These are phyloP conservation scores for Leucoptera coffeella DNA, from an alignment of 2,888 invertebrate species.

Conservation along the genomic window DNA sequence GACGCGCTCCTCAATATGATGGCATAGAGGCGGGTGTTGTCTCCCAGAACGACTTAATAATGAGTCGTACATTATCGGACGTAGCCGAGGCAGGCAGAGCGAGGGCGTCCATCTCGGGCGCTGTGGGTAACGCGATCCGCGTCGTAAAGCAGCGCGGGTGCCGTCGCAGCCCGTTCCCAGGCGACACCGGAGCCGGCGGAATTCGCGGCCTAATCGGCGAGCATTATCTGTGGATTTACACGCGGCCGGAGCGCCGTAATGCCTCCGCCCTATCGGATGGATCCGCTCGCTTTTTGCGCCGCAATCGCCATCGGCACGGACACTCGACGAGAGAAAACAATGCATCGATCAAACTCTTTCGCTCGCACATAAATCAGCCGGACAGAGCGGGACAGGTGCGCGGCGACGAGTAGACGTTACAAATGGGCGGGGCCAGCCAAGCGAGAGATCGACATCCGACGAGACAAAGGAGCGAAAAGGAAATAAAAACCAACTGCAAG, in stretches of 20 bases:
- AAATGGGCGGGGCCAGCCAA: constrained; percentile 44
- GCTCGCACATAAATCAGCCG: constrained; percentile 51
- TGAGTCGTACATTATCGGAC: too few relatives aligned
- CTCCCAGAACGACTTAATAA: too few relatives aligned
- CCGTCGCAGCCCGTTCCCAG: too few relatives aligned
- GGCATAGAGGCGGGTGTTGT: too few relatives aligned
- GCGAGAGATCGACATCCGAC: constrained; percentile 39
- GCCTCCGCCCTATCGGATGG: constrained; percentile 18
- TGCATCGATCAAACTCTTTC: constrained; percentile 50
- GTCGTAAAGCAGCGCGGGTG: too few relatives aligned
- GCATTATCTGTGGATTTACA: constrained; percentile 38
- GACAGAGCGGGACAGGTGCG: constrained; percentile 48
- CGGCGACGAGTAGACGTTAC: constrained; percentile 44
- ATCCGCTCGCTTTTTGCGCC: constrained; percentile 7
- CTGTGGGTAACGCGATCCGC: too few relatives aligned
- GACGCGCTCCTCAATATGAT: constrained; percentile 16
- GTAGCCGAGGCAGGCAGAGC: too few relatives aligned
- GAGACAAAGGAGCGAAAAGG: constrained; percentile 48
- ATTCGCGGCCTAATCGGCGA: constrained; percentile 29
- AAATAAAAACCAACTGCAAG: constrained; percentile 19
- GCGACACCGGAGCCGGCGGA: constrained; percentile 26
- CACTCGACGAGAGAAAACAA: constrained; percentile 40
- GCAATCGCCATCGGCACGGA: constrained; percentile 9
- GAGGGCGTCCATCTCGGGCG: too few relatives aligned
- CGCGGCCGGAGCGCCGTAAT: constrained; percentile 14